phyloP scores from a whole-genome alignment of 2,797 vertebrate species.

The Pseudomugil tenellus region DNA sequence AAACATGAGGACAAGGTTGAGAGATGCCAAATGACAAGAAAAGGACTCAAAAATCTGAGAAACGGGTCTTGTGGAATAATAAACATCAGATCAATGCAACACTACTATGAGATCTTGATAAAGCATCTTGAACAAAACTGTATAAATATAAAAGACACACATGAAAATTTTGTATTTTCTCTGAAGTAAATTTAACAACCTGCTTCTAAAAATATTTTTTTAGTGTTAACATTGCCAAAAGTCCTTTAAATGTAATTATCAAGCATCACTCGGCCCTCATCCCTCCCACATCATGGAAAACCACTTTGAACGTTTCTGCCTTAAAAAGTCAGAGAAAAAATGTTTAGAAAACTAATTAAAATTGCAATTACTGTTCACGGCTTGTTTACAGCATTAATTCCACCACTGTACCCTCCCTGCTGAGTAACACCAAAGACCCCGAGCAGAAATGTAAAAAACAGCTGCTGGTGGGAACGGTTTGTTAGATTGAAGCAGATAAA shows the following conservation, averaged over 20 bases:
- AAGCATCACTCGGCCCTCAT: too few species aligned
- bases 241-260: not conserved
- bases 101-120: too few species aligned
- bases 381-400: constrained; percentile 12
- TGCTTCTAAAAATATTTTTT: not conserved
- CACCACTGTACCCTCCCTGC: constrained; percentile 4
- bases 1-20: not conserved
- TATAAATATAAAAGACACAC: too few species aligned
- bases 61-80: not conserved
- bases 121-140: too few species aligned
- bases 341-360: constrained; percentile 3
- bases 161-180: too few species aligned
- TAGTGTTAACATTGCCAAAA: not conserved
- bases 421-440: not conserved
- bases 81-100: too few species aligned
- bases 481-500: not conserved
- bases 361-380: constrained; percentile 16
- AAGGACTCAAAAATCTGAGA: not conserved
- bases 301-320: not conserved
- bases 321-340: constrained; percentile 5
- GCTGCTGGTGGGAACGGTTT: not conserved
- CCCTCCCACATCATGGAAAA: not conserved
- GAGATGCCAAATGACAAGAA: not conserved
- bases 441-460: not conserved
- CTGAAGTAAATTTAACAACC: too few species aligned